A percentile compares a stretch with the other conserved stretches of the same genome.
Conservation (phyloP, 2,113 vertebrate species). For the Neopipo cinnamomea region DNA sequence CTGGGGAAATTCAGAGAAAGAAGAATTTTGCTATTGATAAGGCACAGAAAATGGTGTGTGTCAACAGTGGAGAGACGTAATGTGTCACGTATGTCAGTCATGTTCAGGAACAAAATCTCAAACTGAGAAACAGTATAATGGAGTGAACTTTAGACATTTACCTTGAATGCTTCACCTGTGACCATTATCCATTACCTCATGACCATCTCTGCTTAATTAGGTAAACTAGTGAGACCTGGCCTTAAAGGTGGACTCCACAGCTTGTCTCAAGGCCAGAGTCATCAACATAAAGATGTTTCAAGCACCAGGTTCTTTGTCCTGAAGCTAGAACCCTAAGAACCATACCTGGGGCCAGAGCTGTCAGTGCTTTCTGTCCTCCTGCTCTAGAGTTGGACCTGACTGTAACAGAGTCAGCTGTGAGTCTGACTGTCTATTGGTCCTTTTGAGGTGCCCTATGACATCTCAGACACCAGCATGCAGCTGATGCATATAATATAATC, state of each 20-base stretch:
- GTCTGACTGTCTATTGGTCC: not conserved
- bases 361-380: not conserved
- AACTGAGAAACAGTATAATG: not conserved
- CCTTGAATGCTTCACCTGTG: not conserved
- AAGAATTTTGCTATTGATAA: not conserved
- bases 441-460: not conserved
- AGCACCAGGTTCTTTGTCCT: not conserved
- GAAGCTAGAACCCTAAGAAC: not conserved
- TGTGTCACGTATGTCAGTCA: accelerated
- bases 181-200: not conserved
- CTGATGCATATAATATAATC: not conserved
- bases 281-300: not conserved
- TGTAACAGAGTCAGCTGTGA: not conserved
- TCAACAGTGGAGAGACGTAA: not conserved
- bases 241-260: not conserved
- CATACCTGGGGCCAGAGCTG: not conserved
- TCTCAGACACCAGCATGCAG: not conserved
- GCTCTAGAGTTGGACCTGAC: not conserved
- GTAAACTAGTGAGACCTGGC: not conserved
- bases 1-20: not conserved
- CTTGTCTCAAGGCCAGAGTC: not conserved
- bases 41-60: not conserved
- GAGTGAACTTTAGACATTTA: not conserved
- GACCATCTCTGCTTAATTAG: not conserved
- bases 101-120: not conserved